These are phyloP conservation scores for Pluvialis apricaria DNA, from an alignment of 2,113 vertebrate species.

Conservation along the genomic window DNA sequence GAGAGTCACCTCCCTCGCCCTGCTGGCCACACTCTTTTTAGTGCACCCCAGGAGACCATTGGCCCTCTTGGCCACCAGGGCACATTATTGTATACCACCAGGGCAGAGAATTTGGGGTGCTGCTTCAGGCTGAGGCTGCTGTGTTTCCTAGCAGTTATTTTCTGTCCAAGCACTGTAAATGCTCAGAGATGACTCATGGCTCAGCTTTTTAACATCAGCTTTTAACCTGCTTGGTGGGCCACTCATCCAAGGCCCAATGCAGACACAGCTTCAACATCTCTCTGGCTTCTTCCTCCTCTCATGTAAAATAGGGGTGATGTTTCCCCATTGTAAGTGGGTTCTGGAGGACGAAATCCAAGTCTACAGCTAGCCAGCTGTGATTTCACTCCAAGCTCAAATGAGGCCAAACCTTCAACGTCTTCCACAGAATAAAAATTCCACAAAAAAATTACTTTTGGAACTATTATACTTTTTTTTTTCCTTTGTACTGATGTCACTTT, in stretches of 20 bases:
- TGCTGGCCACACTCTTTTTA: background rate
- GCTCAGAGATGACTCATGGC: accelerated
- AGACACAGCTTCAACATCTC: background rate
- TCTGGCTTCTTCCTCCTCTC: background rate
- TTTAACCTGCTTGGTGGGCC: background rate
- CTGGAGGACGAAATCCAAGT: background rate
- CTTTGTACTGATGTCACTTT: background rate
- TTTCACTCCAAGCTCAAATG: background rate
- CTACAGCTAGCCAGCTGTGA: background rate
- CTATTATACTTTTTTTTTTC: background rate
- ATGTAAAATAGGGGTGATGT: background rate
- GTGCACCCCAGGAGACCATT: background rate
- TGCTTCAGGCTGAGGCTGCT: background rate
- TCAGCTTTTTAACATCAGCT: background rate
- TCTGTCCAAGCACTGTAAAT: background rate
- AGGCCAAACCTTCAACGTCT: background rate
- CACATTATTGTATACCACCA: background rate
- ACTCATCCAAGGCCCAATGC: background rate
- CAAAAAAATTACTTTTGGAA: background rate
- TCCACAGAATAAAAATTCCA: background rate
- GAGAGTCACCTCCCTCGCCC: background rate
- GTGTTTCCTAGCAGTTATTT: background rate
- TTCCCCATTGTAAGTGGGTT: background rate
- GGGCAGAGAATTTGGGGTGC: background rate
- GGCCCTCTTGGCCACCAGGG: background rate